phyloP scores from a whole-genome alignment of 1,140 invertebrate genomes.

The Drosophila quadrilineata region DNA sequence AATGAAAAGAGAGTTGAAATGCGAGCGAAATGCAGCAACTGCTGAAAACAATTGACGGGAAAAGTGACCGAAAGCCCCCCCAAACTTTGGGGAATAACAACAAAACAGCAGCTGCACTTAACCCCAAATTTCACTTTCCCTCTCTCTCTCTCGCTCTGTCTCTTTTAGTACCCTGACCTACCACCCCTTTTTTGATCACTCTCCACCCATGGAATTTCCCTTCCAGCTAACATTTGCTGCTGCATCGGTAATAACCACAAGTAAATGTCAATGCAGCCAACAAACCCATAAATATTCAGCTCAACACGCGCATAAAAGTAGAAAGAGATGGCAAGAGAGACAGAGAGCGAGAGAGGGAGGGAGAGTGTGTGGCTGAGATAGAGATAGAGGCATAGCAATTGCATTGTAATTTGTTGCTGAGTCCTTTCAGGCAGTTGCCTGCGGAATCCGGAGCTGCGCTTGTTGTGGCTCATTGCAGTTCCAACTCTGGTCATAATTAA shows the following conservation, averaged over 20 bases:
- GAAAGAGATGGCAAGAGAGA: no score
- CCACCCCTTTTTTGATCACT: no score
- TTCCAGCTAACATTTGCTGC: constrained; percentile 49
- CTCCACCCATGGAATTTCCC: background rate
- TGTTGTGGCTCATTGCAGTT: constrained; percentile 28
- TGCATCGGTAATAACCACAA: constrained; percentile 66
- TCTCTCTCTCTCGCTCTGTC: background rate
- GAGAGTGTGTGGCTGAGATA: background rate
- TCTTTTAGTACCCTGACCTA: no score
- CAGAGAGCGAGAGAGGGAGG: background rate
- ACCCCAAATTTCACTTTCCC: no score
- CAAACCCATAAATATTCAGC: constrained; percentile 59
- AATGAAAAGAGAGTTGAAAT: constrained; percentile 55
- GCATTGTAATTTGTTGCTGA: constrained; percentile 70
- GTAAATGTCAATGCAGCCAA: constrained; percentile 76
- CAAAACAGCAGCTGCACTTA: background rate
- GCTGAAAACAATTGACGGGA: constrained; percentile 59
- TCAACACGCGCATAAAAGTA: background rate
- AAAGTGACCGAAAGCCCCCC: constrained; percentile 30
- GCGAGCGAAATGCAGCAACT: background rate
- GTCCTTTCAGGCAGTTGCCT: no score
- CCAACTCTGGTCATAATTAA: constrained; percentile 58
- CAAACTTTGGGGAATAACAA: no score
- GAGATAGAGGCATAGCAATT: constrained; percentile 39
- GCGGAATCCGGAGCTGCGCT: no score